Conservation (phyloP, 2,113 vertebrate genomes). For the Limnothrissa miodon region DNA sequence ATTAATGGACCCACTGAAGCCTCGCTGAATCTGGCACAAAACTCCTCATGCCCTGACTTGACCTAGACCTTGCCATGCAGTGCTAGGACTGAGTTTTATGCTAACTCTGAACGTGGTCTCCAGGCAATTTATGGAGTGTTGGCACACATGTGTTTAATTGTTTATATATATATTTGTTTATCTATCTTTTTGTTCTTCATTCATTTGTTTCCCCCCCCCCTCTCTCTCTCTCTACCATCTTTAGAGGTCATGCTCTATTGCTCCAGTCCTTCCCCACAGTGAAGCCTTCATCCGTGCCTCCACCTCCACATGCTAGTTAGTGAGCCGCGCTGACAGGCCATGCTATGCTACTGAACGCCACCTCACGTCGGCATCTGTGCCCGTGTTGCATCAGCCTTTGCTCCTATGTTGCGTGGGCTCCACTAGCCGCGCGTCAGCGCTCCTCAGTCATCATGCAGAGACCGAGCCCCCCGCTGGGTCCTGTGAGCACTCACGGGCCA, state of each 20-base stretch:
- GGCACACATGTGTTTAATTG: neutral
- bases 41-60: neutral
- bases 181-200: neutral
- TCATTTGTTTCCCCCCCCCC: no score
- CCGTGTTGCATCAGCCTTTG: neutral
- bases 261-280: neutral
- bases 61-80: neutral
- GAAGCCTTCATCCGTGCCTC: neutral
- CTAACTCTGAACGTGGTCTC: neutral
- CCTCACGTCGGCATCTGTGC: neutral
- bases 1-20: conserved; percentile 2
- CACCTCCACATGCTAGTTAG: neutral
- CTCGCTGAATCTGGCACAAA: neutral
- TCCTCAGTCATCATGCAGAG: neutral
- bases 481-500: neutral
- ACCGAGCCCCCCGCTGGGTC: neutral
- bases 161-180: neutral
- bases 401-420: neutral
- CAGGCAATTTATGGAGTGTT: neutral
- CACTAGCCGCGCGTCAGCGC: neutral
- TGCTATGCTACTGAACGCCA: no score
- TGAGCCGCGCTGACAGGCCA: neutral
- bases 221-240: neutral
- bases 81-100: neutral
- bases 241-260: conserved; percentile 8